Conservation (phyloP, 1,140 invertebrate genomes). For the Zaprionus gabonicus region DNA sequence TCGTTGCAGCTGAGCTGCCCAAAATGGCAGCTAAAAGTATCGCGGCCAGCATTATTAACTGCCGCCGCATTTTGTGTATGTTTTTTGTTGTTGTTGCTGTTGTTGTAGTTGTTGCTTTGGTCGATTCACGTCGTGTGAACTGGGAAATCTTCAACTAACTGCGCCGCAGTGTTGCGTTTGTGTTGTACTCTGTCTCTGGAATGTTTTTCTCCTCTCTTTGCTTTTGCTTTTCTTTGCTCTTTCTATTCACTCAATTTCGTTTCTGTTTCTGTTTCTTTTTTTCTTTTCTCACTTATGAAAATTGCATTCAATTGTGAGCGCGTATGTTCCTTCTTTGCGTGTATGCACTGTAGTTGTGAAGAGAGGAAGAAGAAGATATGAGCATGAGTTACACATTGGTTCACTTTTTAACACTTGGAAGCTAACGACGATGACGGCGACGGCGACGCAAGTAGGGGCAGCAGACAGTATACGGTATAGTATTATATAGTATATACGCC, state of each 20-base stretch:
- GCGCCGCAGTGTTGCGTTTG: constrained; percentile 39
- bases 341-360: constrained; percentile 46
- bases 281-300: constrained; percentile 70
- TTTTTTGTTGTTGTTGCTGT: constrained; percentile 17
- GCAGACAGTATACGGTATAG: not conserved
- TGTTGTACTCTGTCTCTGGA: constrained; percentile 45
- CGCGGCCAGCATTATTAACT: constrained; percentile 81
- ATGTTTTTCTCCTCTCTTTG: constrained; percentile 47
- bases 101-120: constrained; percentile 31
- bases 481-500: too few relatives aligned
- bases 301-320: constrained; percentile 67
- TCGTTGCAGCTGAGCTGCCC: constrained; percentile 62
- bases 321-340: constrained; percentile 49
- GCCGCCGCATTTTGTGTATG: constrained; percentile 74
- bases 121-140: constrained; percentile 11
- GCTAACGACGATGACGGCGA: constrained; percentile 17
- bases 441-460: not conserved
- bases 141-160: constrained; percentile 35
- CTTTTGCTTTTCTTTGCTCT: constrained; percentile 21
- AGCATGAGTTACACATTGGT: constrained; percentile 13
- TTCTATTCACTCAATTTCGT: not conserved
- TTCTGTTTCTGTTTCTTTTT: constrained; percentile 18
- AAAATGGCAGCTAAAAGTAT: constrained; percentile 71
- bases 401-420: constrained; percentile 57
- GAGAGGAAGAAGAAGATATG: constrained; percentile 12